Evolutionary conservation across 2,888 invertebrate genomes (phyloP).

Genomic region (Dicranocentrus wangi): DNA sequence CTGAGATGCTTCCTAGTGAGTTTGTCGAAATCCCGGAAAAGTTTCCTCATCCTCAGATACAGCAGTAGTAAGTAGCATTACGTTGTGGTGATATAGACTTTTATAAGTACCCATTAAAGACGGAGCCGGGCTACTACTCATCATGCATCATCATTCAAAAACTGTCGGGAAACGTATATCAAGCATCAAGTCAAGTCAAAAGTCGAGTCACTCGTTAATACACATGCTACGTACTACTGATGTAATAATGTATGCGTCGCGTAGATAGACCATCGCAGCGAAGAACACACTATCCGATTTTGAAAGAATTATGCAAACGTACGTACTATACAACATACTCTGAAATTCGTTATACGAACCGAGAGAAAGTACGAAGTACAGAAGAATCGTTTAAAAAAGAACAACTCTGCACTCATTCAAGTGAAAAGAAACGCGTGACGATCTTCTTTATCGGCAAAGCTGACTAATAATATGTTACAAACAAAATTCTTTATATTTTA

Average conservation of each 20-base stretch:
- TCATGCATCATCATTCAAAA: not conserved
- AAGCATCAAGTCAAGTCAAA: constrained; percentile 44
- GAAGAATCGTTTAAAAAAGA: no score
- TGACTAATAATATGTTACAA: no score
- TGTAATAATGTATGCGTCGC: not conserved
- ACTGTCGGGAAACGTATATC: not conserved
- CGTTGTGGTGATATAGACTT: constrained; percentile 7
- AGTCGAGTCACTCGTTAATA: constrained; percentile 52
- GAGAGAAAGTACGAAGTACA: no score
- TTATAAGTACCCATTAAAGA: not conserved
- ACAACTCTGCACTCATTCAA: no score
- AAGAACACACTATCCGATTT: not conserved
- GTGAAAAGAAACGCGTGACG: no score
- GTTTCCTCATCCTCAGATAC: constrained; percentile 62
- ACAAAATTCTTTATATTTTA: no score
- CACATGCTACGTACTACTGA: constrained; percentile 17
- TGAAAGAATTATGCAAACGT: no score
- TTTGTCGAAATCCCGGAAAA: constrained; percentile 61
- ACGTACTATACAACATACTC: no score
- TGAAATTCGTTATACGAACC: no score
- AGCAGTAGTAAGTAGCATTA: constrained; percentile 22
- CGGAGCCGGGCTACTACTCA: constrained; percentile 3
- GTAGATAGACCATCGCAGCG: not conserved
- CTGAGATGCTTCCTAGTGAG: constrained; percentile 52
- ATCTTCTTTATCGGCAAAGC: no score